Base-by-base conservation (phyloP, 2,113 vertebrate species). In the Vulpes lagopus region DNA sequence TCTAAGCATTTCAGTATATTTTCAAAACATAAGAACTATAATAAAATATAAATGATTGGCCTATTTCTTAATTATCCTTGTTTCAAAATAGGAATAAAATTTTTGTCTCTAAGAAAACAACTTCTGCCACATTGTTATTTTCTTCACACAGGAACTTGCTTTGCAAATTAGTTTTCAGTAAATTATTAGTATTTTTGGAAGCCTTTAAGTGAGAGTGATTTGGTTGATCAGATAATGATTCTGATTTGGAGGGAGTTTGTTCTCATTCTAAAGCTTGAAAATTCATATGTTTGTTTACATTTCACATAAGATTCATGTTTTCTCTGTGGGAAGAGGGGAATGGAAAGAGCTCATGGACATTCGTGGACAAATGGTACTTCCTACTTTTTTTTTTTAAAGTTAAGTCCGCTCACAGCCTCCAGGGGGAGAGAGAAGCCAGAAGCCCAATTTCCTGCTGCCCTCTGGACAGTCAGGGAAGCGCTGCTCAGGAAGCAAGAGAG, bases 311-410 rank as follows among this genome's bases (percentile, higher is more conserved):
- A 38, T 51, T 74, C n/a, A 25, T 53, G 69, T 20, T 8, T 57
- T 67, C 38, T 69, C 16, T 62, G 38, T 51, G 57, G 93, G 79
- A 43, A 57, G 22, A 25, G 16, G 17, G n/a, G 15, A 16, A 38
- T 11, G n/a, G 15, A 16, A 38, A 35, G 64, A 51, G 15, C 17
- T 73, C 27, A 43, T 15, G 23, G 57, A 30, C 49, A 10, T 55
- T 74, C 22, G 5, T 1, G 4, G 25, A 38, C 23, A 49, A 23
- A 17, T 0, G 8, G 20, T 17, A 32, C 25, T 30, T 71, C 15
- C 60, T 11, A 38, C n/a, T 53, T 0, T 0, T 0, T n/a, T 83
- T 0, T 32, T 85, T 78, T 51, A 55, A 38, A 22, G 14, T 60
- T 73, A 9, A 3, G 16, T 8, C 14, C 57, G 2, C 25, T 15